Evolutionary conservation across 1,140 invertebrate genomes (phyloP).

Genomic region (Copidosoma floridanum): DNA sequence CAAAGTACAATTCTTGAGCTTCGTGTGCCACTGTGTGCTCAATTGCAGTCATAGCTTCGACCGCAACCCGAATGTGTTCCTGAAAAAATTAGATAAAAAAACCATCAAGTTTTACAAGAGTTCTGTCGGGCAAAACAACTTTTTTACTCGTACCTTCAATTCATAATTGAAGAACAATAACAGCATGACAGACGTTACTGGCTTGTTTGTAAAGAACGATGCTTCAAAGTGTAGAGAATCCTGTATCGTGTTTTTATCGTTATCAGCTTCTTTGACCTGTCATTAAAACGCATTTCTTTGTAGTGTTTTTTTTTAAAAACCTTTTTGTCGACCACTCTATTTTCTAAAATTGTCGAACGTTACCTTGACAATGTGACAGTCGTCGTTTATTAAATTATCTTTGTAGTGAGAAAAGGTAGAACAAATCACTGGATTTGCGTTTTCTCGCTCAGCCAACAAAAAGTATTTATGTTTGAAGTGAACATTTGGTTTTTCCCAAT

Average conservation of each 20-base stretch:
- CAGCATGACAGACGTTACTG: constrained; percentile 56
- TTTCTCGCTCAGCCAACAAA: constrained; percentile 42
- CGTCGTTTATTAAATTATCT: constrained; percentile 47
- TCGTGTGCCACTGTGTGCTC: constrained; percentile 50
- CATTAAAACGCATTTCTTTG: too few species aligned
- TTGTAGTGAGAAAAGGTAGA: constrained; percentile 49
- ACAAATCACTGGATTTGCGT: constrained; percentile 44
- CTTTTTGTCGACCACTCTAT: too few species aligned
- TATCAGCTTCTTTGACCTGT: constrained; percentile 60
- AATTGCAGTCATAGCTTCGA: constrained; percentile 57
- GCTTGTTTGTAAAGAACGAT: constrained; percentile 50
- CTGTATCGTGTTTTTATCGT: constrained; percentile 57
- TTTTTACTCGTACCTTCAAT: constrained; percentile 53
- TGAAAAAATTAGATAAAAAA: constrained; percentile 26
- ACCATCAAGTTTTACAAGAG: not conserved
- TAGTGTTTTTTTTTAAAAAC: too few species aligned
- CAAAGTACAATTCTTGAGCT: constrained; percentile 54
- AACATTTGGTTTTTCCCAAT: constrained; percentile 44
- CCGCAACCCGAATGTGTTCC: constrained; percentile 43
- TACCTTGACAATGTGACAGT: constrained; percentile 34
- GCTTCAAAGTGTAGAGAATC: constrained; percentile 58
- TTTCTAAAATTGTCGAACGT: too few species aligned
- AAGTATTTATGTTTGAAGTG: constrained; percentile 51
- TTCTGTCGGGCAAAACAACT: not conserved
- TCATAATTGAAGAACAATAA: constrained; percentile 62